phyloP scores from a whole-genome alignment of 2,113 vertebrate genomes.

The Pardalotus punctatus region DNA sequence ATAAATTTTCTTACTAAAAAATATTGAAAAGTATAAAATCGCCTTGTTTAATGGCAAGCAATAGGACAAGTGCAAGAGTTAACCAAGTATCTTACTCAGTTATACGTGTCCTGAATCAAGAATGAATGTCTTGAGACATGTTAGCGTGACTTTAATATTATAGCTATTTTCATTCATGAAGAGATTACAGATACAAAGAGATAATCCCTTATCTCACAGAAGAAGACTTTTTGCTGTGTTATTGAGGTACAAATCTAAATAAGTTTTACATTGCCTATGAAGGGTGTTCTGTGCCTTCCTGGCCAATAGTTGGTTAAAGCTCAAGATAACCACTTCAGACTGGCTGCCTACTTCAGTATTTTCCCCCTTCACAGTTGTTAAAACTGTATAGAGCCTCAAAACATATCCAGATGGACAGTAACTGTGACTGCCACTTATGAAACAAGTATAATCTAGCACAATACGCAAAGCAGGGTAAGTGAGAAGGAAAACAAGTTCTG shows the following conservation, averaged over 20 bases:
- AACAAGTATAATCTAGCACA: constrained; percentile 19
- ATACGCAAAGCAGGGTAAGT: neutral
- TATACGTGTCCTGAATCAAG: neutral
- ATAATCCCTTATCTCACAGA: neutral
- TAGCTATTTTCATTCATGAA: neutral
- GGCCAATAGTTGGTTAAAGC: neutral
- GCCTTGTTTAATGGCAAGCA: neutral
- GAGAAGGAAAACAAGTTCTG: constrained; percentile 38
- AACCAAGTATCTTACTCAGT: neutral
- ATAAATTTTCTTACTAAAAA: neutral
- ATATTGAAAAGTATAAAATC: neutral
- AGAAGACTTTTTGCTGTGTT: neutral
- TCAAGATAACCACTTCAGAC: neutral
- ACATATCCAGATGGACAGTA: constrained; percentile 24
- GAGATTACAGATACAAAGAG: neutral
- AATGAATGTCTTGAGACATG: neutral
- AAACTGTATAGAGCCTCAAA: constrained; percentile 14
- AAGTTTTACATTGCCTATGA: neutral
- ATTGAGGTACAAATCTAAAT: neutral
- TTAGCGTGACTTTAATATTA: neutral
- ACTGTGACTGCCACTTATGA: constrained; percentile 14
- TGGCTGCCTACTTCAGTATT: constrained; percentile 9
- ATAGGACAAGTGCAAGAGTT: neutral
- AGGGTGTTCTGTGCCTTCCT: neutral
- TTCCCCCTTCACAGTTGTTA: constrained; percentile 6